Percentiles rank a stretch among this genome's conserved stretches.
Conservation (phyloP, 2,888 invertebrate species). For the Diloba caeruleocephala region DNA sequence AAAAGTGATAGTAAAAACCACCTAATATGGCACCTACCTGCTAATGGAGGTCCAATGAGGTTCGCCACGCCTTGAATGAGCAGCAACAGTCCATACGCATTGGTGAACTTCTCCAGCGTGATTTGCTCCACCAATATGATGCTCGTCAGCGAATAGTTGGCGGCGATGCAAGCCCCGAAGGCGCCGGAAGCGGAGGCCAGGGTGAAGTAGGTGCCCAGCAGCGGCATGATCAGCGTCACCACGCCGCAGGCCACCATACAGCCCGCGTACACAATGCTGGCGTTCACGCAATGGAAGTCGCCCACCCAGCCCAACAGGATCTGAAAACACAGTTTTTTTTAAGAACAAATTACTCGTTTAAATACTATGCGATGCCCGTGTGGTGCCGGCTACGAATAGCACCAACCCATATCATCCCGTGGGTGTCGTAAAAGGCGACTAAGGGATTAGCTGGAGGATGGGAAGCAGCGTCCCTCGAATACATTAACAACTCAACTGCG, state of each 20-base stretch:
- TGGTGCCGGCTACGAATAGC: no score
- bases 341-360: no score
- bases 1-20: no score
- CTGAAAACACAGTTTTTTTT: no score
- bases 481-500: no score
- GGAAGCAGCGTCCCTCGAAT: no score
- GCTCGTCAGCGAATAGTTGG: slow-evolving; percentile 97
- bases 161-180: slow-evolving; percentile 97
- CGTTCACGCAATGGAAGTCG: slow-evolving; percentile 93
- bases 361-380: no score
- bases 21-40: slow-evolving; percentile 90
- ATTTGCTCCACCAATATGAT: slow-evolving; percentile 97
- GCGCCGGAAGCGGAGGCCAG: slow-evolving; percentile 92
- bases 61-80: slow-evolving; percentile 97
- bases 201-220: slow-evolving; percentile 87
- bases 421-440: no score
- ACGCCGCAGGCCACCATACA: slow-evolving; percentile 93
- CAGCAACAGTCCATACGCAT: slow-evolving; percentile 96
- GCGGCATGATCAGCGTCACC: slow-evolving; percentile 91
- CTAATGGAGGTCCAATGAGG: slow-evolving; percentile 96
- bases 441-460: no score
- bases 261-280: slow-evolving; percentile 93
- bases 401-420: no score
- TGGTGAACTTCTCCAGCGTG: slow-evolving; percentile 96
- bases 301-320: slow-evolving; percentile 96